Base-by-base conservation (phyloP, 1,140 invertebrate genomes). In the Macrostomum lignano region DNA sequence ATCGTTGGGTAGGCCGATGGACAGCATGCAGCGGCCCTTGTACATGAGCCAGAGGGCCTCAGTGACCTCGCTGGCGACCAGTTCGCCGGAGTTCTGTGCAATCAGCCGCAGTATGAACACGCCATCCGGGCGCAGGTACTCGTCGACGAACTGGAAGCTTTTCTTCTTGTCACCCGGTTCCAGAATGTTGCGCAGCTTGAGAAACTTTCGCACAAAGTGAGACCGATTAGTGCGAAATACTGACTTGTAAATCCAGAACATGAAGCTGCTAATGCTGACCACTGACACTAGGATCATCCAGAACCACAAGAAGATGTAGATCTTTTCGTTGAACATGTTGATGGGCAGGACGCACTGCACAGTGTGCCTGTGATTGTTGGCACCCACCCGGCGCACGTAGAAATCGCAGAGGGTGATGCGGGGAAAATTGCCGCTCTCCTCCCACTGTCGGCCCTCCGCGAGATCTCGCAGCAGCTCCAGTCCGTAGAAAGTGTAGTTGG, bases 301-400 rank as follows among this genome's bases (percentile, higher is more conserved):
- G 37, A 58, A 58, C 54, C 54, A 58, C 23, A 58, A 45, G 32
- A 58, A 48, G 3, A 49, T 37, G 48, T 61, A 64, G 36, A 64
- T 62, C 42, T 64, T 64, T 43, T 64, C 62, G 43, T 64, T 64
- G 47, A 64, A 64, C 19, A 64, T 48, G 39, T 64, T 64, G 41
- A 64, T 64, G 17, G 62, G 62, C 35, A 64, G 44, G 11, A 63
- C 61, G 38, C 62, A 64, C 40, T 63, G 62, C 17, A 58, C 55
- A 1, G 53, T 56, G 43, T 58, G 54, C 9, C 46, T 38, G 39
- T 56, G 55, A 10, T 52, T 40, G 33, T 56, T 44, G 7, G 35
- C 45, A 3, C 37, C 41, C 1, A 49, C 29, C 17, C 36, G 37
- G 17, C 46, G 31, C 9, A 49, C 40, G 19, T 47, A 30, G 21